Base-by-base conservation (phyloP, 2,113 vertebrate genomes). In the Phoenicopterus ruber region DNA sequence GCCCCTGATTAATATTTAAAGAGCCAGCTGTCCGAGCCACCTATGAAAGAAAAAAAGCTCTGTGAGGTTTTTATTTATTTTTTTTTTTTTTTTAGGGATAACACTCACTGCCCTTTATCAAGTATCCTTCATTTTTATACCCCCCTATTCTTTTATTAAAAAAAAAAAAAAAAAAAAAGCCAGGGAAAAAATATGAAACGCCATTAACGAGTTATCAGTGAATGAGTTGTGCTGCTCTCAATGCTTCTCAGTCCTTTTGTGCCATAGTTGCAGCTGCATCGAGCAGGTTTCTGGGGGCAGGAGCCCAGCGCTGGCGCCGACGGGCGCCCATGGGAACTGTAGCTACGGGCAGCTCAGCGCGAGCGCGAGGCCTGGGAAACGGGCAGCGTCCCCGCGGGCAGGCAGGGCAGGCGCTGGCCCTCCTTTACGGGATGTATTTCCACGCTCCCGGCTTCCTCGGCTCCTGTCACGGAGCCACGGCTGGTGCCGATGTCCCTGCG, bases 1-100 rank as follows among this genome's bases (percentile, higher is more conserved):
- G 82, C 13, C 96, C 29, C 96, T 97, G 97, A 98, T 98, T 98
- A 96, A 98, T 97, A 98, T 98, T 98, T 98, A 98, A 98, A 97
- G 97, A 96, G 97, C 96, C 98, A 98, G 98, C 98, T 98, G 98
- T 95, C 97, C 55, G 15, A 88, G 79, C 96, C 96, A 90, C 90
- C 93, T 90, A 96, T 36, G 80, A 63, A 94, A 97, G 94, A 97
- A 96, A 96, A 96, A 94, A 73, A 55, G 94, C 97, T 88, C 96
- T 98, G 96, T 98, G 91, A 77, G 71, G 71, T 61, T 86, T 57
- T 71, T 80, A 57, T 78, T 61, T 82, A 3, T 54, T 46, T 25
- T 28, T 36, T 85, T 28, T 36, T 85, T 63, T 81, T 65, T 93
- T 82, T 78, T 49, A 52, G 80, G 83, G 93, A 82, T 93, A 92